Evolutionary conservation across 2,888 invertebrate genomes (phyloP).

Genomic region (Caenorhabditis uteleia): DNA sequence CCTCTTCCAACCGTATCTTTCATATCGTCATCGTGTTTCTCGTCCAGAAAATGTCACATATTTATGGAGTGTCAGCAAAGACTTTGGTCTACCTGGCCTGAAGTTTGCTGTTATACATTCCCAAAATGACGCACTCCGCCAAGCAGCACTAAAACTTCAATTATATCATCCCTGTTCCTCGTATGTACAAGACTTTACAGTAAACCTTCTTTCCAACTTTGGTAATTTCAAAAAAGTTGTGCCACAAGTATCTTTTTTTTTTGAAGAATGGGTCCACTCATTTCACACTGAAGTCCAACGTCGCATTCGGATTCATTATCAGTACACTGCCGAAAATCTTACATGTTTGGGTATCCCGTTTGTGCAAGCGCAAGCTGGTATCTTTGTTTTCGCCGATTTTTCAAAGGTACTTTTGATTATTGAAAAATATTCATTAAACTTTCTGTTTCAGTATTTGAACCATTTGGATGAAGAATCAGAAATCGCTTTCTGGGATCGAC

Average conservation of each 20-base stretch:
- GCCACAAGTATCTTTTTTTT: slow-evolving; percentile 3
- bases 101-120: slow-evolving; percentile 51
- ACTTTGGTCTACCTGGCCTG: slow-evolving; percentile 58
- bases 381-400: slow-evolving; percentile 53
- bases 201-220: slow-evolving; percentile 44
- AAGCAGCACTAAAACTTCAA: slow-evolving; percentile 47
- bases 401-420: slow-evolving; percentile 30
- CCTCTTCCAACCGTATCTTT: slow-evolving; percentile 46
- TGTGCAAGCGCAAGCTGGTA: slow-evolving; percentile 41
- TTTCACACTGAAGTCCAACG: slow-evolving; percentile 37
- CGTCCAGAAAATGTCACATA: slow-evolving; percentile 45
- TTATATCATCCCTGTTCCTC: slow-evolving; percentile 54
- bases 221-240: slow-evolving; percentile 19
- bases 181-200: slow-evolving; percentile 52
- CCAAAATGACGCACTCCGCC: slow-evolving; percentile 35
- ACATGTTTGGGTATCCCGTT: slow-evolving; percentile 43
- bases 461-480: slow-evolving; percentile 29
- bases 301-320: slow-evolving; percentile 45
- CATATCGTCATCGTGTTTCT: slow-evolving; percentile 42
- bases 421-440: background rate
- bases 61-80: slow-evolving; percentile 69
- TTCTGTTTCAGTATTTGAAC: slow-evolving; percentile 29
- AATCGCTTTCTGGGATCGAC: slow-evolving; percentile 34
- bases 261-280: slow-evolving; percentile 41
- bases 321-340: slow-evolving; percentile 43